phyloP scores from a whole-genome alignment of 2,888 invertebrate species.

The Stomorhina lunata region DNA sequence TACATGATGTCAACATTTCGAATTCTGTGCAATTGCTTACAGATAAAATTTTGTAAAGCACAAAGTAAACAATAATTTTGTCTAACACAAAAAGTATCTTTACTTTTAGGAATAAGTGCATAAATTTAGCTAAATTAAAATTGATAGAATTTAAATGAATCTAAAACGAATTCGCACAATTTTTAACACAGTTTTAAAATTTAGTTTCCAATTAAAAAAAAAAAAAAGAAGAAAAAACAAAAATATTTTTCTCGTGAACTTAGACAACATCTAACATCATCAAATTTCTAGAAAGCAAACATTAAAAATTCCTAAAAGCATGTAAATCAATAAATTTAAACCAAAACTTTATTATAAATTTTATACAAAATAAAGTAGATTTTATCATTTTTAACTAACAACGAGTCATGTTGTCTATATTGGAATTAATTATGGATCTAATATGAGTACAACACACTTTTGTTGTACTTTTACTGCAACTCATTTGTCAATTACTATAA shows the following conservation, averaged over 20 bases:
- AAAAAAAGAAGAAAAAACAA: background rate
- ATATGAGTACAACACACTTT: too few relatives aligned
- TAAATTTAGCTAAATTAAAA: too few relatives aligned
- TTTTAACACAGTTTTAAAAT: too few relatives aligned
- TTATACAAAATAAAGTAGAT: conserved; percentile 29
- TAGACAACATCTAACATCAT: background rate
- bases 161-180: too few relatives aligned
- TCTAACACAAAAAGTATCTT: too few relatives aligned
- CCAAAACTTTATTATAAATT: background rate
- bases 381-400: background rate
- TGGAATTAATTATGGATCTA: conserved; percentile 44
- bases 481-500: conserved; percentile 23
- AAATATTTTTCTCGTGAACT: background rate
- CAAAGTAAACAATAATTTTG: too few relatives aligned
- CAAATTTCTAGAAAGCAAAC: conserved; percentile 2
- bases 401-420: conserved; percentile 38
- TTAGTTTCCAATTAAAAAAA: too few relatives aligned
- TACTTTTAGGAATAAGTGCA: too few relatives aligned
- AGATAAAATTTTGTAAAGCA: too few relatives aligned
- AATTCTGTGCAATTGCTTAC: too few relatives aligned
- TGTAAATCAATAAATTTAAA: background rate
- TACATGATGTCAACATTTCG: too few relatives aligned
- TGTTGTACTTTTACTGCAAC: background rate
- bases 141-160: too few relatives aligned
- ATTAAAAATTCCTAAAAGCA: background rate